Base-by-base conservation (phyloP, 2,797 vertebrate species). In the Premnoplex brunnescens region DNA sequence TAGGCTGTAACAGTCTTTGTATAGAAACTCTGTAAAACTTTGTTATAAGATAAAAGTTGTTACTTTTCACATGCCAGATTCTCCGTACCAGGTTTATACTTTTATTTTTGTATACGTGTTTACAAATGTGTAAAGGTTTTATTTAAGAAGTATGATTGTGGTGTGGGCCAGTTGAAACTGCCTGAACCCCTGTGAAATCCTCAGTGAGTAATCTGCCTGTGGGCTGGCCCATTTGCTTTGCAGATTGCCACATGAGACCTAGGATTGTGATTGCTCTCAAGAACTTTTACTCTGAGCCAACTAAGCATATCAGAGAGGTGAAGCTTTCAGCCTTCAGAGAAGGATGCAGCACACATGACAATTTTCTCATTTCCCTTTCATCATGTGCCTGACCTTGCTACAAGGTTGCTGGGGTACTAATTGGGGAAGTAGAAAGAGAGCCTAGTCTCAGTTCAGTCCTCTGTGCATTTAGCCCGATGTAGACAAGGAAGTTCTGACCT, bases 231-330 rank as follows among this genome's bases (percentile, higher is more conserved):
- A 1, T 54, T 83, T 6, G 3, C 41, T 59, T 81, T 74, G 67
- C 64, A 54, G 36, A 58, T 89, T 96, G 92, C 89, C 75, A 80
- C 75, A 22, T 95, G 88, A 94, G 86, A 89, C 68, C 56, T 36
- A 39, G 64, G 81, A 80, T 68, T 93, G 46, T 80, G 78, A 72
- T 83, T 92, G 81, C 84, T 77, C 92, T 82, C 68, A 80, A 90
- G 86, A 96, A 93, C 92, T 91, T 94, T 32, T 59, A 51, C 75
- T 83, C 34, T 24, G 75, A 89, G 89, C 91, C 89, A 95, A 27
- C 67, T 89, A 37, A 76, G 62, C 91, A 95, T 95, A 91, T 94
- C 72, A 91, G 72, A 91, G 91, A 85, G 78, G 91, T 93, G 93
- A 97, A 95, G 58, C 78, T 89, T 88, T 18, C 86, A 81, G 54